Conservation (phyloP, 2,797 vertebrate genomes). For the Oceanodroma leucorhoa region DNA sequence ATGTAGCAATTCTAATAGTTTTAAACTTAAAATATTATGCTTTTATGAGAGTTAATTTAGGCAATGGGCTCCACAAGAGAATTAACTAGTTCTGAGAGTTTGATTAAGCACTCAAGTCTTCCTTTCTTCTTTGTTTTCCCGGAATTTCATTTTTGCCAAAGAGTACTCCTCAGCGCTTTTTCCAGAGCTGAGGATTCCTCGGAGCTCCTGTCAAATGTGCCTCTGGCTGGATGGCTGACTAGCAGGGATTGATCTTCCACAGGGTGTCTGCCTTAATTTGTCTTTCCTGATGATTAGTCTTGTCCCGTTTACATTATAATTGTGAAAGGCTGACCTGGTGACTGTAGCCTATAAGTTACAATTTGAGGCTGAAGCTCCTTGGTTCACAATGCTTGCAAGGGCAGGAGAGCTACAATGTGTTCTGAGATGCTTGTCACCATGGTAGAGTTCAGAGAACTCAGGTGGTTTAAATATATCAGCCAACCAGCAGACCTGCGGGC, state of each 20-base stretch:
- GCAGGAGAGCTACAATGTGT: neutral
- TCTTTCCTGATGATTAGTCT: slow-evolving; percentile 29
- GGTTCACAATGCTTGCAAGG: neutral
- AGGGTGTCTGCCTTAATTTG: neutral
- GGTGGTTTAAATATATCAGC: neutral
- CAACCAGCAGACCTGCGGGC: neutral
- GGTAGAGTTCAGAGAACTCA: neutral
- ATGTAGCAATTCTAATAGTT: neutral
- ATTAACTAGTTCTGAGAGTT: neutral
- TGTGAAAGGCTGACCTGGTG: slow-evolving; percentile 3
- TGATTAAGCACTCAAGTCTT: neutral
- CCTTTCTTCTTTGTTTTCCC: neutral
- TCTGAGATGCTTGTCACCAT: neutral
- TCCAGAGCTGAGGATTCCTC: neutral
- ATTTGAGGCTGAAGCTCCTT: neutral
- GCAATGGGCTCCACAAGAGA: neutral
- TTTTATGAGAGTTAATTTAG: neutral
- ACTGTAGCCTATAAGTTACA: neutral
- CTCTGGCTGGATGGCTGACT: neutral
- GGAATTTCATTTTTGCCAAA: neutral
- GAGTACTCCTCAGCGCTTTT: neutral
- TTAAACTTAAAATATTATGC: neutral
- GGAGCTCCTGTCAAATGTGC: neutral
- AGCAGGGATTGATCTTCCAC: slow-evolving; percentile 7
- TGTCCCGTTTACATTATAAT: neutral